Evolutionary conservation across 2,113 vertebrate genomes (phyloP).

Genomic region (Entomyzon cyanotis): DNA sequence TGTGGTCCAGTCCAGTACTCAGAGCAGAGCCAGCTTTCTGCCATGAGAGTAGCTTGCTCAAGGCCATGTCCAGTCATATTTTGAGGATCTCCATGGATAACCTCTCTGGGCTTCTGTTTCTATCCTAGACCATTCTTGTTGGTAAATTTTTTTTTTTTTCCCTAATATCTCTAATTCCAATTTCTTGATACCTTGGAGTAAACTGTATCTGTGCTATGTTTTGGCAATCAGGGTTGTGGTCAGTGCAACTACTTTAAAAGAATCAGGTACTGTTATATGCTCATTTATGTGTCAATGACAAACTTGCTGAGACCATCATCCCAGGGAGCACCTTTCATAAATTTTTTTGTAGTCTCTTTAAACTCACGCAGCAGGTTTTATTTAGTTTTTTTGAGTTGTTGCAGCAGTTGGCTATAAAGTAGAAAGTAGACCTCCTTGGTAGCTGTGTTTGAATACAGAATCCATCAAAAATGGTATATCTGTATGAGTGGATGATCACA

Average conservation of each 20-base stretch:
- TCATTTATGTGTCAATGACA: rapidly evolving
- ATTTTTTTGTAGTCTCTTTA: background rate
- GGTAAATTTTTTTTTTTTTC: background rate
- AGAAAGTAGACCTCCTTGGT: background rate
- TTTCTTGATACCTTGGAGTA: background rate
- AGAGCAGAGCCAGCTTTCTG: background rate
- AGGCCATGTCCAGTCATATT: background rate
- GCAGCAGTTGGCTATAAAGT: background rate
- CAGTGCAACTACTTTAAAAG: background rate
- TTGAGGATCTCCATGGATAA: background rate
- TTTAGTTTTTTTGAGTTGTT: background rate
- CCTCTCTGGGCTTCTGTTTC: background rate
- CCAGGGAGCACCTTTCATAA: background rate
- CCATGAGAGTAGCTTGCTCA: background rate
- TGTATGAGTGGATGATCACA: background rate
- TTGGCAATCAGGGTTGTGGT: background rate
- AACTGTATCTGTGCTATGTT: background rate
- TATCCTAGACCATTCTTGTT: rapidly evolving
- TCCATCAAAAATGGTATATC: background rate
- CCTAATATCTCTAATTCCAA: rapidly evolving
- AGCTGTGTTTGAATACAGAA: background rate
- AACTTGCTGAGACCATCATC: background rate
- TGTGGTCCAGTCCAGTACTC: background rate
- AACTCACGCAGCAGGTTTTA: background rate
- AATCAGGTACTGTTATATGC: background rate